Evolutionary conservation across 2,113 vertebrate genomes (phyloP).

Genomic region (Vulpes vulpes): DNA sequence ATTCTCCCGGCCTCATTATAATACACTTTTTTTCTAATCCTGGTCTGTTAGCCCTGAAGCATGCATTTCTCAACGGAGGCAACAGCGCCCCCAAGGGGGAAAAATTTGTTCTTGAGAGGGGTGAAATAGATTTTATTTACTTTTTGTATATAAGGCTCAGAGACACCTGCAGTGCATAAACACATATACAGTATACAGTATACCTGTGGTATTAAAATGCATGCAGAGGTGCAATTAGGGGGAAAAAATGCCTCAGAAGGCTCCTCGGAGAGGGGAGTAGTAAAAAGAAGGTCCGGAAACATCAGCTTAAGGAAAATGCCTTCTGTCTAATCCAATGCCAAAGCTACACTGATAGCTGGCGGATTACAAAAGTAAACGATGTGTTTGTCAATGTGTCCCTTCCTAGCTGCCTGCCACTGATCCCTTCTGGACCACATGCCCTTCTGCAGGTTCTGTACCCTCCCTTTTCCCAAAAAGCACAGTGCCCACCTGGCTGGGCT

Average conservation of each 20-base stretch:
- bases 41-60: neutral
- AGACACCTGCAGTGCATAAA: neutral
- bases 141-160: neutral
- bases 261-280: neutral
- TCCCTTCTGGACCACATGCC: neutral
- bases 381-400: rapidly evolving
- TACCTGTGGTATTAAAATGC: neutral
- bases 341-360: neutral
- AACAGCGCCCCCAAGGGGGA: neutral
- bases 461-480: neutral
- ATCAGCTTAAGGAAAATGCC: neutral
- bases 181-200: neutral
- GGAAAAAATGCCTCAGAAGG: neutral
- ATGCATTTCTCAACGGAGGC: neutral
- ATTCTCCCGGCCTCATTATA: neutral
- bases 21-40: neutral
- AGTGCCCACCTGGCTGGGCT: neutral
- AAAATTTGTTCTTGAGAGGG: neutral
- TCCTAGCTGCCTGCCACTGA: neutral
- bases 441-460: neutral
- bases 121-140: neutral
- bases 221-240: neutral
- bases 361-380: neutral
- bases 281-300: neutral
- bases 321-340: neutral